A percentile compares a stretch with the other conserved stretches of the same genome.
phyloP scores from a whole-genome alignment of 2,888 invertebrate genomes.

The Apantesis nais region DNA sequence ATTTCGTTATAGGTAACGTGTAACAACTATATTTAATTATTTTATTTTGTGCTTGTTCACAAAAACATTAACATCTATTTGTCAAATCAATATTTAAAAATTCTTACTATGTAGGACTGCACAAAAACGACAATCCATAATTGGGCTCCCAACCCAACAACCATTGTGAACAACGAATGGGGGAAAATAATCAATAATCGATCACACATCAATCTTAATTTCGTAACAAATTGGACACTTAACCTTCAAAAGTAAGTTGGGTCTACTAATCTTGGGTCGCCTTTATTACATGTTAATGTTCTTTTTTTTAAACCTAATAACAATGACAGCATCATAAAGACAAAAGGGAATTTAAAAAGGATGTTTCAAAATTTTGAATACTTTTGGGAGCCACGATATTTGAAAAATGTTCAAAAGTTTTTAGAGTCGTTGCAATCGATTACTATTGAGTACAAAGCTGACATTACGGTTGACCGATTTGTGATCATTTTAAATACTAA shows the following conservation, averaged over 20 bases:
- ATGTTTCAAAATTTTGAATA: neutral
- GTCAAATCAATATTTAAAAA: neutral
- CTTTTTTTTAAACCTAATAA: neutral
- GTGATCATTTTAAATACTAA: too few species aligned
- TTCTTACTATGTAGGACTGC: slow-evolving; percentile 2
- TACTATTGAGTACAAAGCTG: neutral
- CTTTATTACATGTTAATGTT: neutral
- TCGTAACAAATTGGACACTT: slow-evolving; percentile 35
- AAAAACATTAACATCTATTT: neutral
- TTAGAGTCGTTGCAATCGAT: neutral
- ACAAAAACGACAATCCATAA: slow-evolving; percentile 3
- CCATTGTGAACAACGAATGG: slow-evolving; percentile 20
- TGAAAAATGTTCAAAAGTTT: neutral
- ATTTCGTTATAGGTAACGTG: neutral
- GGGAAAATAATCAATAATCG: slow-evolving; percentile 43
- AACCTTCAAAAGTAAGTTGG: slow-evolving; percentile 15
- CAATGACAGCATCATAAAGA: neutral
- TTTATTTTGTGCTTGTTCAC: neutral
- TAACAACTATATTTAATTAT: neutral
- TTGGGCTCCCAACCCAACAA: slow-evolving; percentile 14
- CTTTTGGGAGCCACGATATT: too few species aligned
- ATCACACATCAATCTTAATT: slow-evolving; percentile 45
- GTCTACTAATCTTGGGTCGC: neutral
- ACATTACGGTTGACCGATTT: neutral
- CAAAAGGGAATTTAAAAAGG: neutral